Evolutionary conservation across 2,797 vertebrate species (phyloP), one percentile per base, ranked within the genome.

Genomic region (Chelonia mydas): DNA sequence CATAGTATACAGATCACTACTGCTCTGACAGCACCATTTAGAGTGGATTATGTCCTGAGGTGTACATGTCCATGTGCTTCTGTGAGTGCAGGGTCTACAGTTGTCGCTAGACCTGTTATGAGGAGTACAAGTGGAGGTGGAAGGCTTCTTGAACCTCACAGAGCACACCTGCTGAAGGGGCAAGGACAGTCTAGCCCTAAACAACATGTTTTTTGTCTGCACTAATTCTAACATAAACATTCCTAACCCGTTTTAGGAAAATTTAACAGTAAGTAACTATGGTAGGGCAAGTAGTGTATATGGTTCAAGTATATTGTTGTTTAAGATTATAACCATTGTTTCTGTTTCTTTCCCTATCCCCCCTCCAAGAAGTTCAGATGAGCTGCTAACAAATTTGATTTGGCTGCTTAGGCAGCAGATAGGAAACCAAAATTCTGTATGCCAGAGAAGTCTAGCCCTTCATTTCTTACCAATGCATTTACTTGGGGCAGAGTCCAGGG

Each of bases 121-220:
- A 16, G 31, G 53, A 88, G 28, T 23, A 45, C 45, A 50, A 53
- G 41, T 25, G 65, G 9, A 68, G 13, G 57, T 57, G 77, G 81
- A 2, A 0, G 7, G 59, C 19, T 21, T 1, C 3, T 16, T n/a
- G 7, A 84, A 2, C 3, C 27, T 31, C 16, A 2, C 0, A 0
- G 6, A n/a, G 12, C 53, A 27, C 16, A 37, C 5, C 49, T 91
- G 21, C 7, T n/a, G 28, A 50, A 86, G 53, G 41, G 23, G 45
- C 45, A 28, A 41, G 28, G n/a, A 8, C 47, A n/a, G 7, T n/a
- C 55, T 28, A 57, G 45, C 28, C 16, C 53, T 76, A 3, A 55
- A 49, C 25, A 17, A 21, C 53, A 10, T 16, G 25, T 5, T 28
- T 76, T 81, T 59, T 28, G n/a, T 3, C 31, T 72, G 54, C 25